Conservation (phyloP, 2,888 invertebrate genomes). For the Dicranocentrus wangi region DNA sequence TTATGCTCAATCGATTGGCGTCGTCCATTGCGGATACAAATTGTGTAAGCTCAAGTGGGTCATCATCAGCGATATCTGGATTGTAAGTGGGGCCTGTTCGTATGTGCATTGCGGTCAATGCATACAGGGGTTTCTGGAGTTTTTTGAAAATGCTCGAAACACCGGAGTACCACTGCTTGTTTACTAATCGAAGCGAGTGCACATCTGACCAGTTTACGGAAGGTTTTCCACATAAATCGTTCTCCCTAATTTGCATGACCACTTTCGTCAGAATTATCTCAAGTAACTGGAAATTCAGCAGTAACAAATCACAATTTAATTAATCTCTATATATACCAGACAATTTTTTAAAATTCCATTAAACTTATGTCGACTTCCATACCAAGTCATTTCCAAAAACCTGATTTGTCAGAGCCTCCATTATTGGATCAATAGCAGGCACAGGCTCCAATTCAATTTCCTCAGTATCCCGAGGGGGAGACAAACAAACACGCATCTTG, state of each 20-base stretch:
- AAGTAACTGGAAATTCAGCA: slow-evolving; percentile 14
- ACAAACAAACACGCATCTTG: no score
- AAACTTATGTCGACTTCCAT: neutral
- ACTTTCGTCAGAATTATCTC: slow-evolving; percentile 24
- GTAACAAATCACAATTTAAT: neutral
- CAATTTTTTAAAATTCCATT: neutral
- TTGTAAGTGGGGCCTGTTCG: no score
- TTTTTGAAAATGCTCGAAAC: neutral
- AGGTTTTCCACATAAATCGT: neutral
- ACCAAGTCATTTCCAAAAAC: slow-evolving; percentile 44
- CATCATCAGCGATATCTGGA: neutral
- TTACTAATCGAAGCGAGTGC: slow-evolving; percentile 9
- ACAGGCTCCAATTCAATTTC: no score
- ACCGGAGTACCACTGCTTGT: slow-evolving; percentile 13
- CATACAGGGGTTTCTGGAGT: neutral
- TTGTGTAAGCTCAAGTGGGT: neutral
- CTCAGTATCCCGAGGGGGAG: no score
- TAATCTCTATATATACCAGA: neutral
- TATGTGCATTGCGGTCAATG: no score
- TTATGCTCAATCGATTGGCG: neutral
- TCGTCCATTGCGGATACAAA: slow-evolving; percentile 8
- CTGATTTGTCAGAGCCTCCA: no score
- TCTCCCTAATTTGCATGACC: neutral
- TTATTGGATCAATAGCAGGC: no score
- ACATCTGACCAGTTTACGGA: no score